Conservation (phyloP, 2,888 invertebrate species). For the Macrosoma leucophasiata region DNA sequence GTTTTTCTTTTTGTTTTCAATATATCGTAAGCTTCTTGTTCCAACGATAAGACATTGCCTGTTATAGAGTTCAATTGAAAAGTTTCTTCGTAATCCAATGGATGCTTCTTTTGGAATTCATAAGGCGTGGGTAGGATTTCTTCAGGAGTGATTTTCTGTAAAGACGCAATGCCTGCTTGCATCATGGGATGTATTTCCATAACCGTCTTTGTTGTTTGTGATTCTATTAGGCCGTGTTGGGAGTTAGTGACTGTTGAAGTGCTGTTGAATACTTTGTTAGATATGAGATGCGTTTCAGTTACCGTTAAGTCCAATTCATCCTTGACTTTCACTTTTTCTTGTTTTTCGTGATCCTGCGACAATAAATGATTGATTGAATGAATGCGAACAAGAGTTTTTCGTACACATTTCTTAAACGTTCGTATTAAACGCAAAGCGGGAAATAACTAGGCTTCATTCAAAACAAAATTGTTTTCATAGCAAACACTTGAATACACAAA, state of each 20-base stretch:
- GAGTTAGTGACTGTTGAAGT: conserved; percentile 52
- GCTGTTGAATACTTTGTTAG: conserved; percentile 56
- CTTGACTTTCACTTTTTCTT: conserved; percentile 38
- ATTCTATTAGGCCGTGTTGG: conserved; percentile 45
- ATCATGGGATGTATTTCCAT: conserved; percentile 58
- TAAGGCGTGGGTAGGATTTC: conserved; percentile 49
- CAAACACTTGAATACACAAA: too few species aligned
- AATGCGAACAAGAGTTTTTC: too few species aligned
- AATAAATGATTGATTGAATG: too few species aligned
- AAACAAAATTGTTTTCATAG: too few species aligned
- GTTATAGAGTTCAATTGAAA: conserved; percentile 67
- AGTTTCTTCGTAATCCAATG: conserved; percentile 36
- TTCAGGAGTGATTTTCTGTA: conserved; percentile 47
- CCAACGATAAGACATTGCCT: conserved; percentile 52
- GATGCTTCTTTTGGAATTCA: conserved; percentile 27
- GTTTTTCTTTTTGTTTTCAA: conserved; percentile 42
- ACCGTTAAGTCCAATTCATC: conserved; percentile 48
- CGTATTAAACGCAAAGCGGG: too few species aligned
- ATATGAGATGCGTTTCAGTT: conserved; percentile 60
- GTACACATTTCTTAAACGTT: too few species aligned
- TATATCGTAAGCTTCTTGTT: conserved; percentile 59
- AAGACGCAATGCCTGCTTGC: conserved; percentile 18
- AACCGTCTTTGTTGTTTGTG: conserved; percentile 55
- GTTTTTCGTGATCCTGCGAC: conserved; percentile 36
- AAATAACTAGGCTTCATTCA: too few species aligned